A percentile compares a stretch with the other conserved stretches of the same genome.
Evolutionary conservation across 2,797 vertebrate species (phyloP).

Genomic region (Ambastaia sidthimunki): DNA sequence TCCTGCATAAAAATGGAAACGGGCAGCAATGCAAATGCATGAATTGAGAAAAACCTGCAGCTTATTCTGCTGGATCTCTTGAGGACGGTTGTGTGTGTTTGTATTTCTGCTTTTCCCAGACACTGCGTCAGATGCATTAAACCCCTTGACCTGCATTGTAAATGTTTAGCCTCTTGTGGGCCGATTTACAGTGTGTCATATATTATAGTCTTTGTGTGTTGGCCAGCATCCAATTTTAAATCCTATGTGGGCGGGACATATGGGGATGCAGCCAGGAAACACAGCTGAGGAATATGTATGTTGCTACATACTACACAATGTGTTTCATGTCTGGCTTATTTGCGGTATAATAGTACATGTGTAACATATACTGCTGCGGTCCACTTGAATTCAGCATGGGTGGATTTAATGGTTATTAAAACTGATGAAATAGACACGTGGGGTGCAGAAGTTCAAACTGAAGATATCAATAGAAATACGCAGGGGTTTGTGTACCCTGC

Average conservation of each 20-base stretch:
- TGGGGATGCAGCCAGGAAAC: background rate
- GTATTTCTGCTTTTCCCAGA: constrained; percentile 7
- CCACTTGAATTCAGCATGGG: background rate
- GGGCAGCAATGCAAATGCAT: background rate
- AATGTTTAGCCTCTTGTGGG: background rate
- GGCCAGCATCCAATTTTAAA: background rate
- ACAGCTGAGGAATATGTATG: background rate
- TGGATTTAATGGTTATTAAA: background rate
- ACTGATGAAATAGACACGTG: background rate
- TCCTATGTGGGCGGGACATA: background rate
- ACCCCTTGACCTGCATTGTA: background rate
- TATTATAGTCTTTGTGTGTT: background rate
- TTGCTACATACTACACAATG: background rate
- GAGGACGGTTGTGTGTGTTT: constrained; percentile 31
- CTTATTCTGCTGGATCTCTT: background rate
- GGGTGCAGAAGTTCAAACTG: background rate
- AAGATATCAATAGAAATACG: background rate
- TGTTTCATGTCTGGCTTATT: background rate
- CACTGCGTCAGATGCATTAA: background rate
- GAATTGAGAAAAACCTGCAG: background rate
- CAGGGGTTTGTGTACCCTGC: background rate
- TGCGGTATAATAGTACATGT: background rate
- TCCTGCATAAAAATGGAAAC: too few relatives aligned
- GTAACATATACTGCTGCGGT: background rate
- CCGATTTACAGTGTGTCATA: background rate